Base-by-base conservation (phyloP, 2,797 vertebrate species). In the Lates japonicus region DNA sequence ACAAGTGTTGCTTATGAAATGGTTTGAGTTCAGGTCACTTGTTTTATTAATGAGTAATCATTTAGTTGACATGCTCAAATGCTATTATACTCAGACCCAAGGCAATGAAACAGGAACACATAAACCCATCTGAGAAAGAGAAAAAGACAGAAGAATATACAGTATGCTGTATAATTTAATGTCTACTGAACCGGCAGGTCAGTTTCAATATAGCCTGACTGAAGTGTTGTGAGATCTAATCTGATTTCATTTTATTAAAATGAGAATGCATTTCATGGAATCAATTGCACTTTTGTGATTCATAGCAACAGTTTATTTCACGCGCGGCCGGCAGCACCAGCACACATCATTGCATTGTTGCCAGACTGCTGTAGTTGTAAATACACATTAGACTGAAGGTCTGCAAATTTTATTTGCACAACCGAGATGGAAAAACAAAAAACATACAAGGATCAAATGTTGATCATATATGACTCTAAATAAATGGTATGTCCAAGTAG, bases 171-270 rank as follows among this genome's bases (percentile, higher is more conserved):
- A 81, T 92, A 90, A 93, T 93, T 87, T 87, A 93, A 91, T 88
- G 87, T 86, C 74, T 61, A 63, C 76, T 88, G 87, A 93, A 90
- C 91, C 76, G 72, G 73, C 58, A 70, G 93, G 92, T 94, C 93
- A 93, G 75, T 90, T 94, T 93, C 90, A 95, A 94, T 94, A 95
- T 93, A 91, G 84, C 66, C 70, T 89, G 87, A 94, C 86, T 91
- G 92, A 94, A 92, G 89, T 90, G 79, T 90, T 82, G 80, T 74
- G 85, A 89, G 82, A 89, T 90, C 52, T 92, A 92, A 93, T 93
- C 88, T 84, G 80, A 87, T 94, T 93, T 91, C 75, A 86, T 88
- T 91, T 92, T 89, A 92, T 92, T 91, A 90, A 93, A 94, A 94
- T 90, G 82, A 88, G 87, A 92, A 88, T 67, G 74, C 83, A 84